Evolutionary conservation across 2,888 invertebrate genomes (phyloP).

Genomic region (Mantis religiosa): DNA sequence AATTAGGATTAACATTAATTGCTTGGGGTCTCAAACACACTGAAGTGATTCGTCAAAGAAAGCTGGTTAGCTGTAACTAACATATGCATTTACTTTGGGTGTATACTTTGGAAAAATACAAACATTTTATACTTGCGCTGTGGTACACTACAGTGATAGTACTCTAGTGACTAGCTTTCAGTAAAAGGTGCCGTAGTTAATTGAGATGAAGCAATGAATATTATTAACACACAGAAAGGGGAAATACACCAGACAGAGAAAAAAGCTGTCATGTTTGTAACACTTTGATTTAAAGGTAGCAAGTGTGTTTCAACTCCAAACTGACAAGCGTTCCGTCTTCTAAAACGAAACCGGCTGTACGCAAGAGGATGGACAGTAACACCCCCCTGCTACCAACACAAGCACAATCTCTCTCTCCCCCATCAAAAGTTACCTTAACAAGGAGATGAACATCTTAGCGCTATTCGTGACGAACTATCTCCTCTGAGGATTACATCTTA

Average conservation of each 20-base stretch:
- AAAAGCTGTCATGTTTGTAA: neutral
- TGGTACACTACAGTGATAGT: too few relatives aligned
- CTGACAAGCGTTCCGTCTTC: neutral
- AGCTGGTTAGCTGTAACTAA: too few relatives aligned
- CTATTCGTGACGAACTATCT: neutral
- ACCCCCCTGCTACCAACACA: neutral
- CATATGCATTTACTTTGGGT: too few relatives aligned
- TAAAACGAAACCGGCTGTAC: neutral
- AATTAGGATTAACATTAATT: too few relatives aligned
- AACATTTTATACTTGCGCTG: too few relatives aligned
- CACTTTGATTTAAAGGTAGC: neutral
- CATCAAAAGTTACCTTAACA: neutral
- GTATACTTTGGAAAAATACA: too few relatives aligned
- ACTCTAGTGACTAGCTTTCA: too few relatives aligned
- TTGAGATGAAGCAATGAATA: neutral
- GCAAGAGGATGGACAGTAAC: neutral
- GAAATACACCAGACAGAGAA: neutral
- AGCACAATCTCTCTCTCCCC: neutral
- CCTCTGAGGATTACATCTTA: neutral
- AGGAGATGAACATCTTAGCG: neutral
- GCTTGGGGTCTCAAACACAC: too few relatives aligned
- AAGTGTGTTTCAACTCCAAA: neutral
- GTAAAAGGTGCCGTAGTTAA: neutral
- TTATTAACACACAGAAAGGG: neutral
- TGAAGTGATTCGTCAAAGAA: too few relatives aligned